These are phyloP conservation scores for Caenorhabditis sinica DNA, from an alignment of 2,888 invertebrate genomes.

Conservation along the genomic window DNA sequence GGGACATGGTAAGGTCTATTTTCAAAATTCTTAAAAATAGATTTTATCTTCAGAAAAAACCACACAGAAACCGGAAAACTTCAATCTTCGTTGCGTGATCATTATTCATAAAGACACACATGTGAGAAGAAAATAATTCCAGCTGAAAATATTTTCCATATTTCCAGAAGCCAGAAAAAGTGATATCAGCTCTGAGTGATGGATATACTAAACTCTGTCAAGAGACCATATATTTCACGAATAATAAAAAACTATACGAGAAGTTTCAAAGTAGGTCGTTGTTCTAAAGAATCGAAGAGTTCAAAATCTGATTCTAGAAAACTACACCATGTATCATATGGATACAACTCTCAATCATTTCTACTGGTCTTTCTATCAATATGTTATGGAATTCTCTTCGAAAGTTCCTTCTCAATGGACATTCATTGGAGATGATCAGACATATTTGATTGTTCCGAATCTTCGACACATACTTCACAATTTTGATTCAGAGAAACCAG, in stretches of 20 bases:
- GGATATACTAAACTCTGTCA: constrained; percentile 62
- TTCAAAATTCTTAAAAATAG: not conserved
- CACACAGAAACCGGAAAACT: not conserved
- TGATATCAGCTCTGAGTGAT: constrained; percentile 51
- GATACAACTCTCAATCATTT: constrained; percentile 36
- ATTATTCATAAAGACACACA: constrained; percentile 41
- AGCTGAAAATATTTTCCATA: not conserved
- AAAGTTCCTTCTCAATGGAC: constrained; percentile 63
- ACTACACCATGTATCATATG: constrained; percentile 37
- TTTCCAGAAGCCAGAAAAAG: constrained; percentile 58
- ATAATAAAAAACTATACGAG: constrained; percentile 39
- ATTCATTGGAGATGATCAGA: constrained; percentile 66
- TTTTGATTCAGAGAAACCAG: constrained; percentile 41
- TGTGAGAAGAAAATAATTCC: constrained; percentile 15
- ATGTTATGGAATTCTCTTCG: constrained; percentile 56
- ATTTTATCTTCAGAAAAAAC: constrained; percentile 26
- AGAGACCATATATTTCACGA: constrained; percentile 61
- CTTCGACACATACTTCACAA: constrained; percentile 15
- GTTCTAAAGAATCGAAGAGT: not conserved
- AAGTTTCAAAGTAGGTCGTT: constrained; percentile 45
- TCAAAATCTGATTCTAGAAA: constrained; percentile 31
- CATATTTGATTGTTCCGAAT: constrained; percentile 61
- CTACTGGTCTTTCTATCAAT: constrained; percentile 61
- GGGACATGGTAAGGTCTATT: constrained; percentile 35
- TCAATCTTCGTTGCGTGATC: constrained; percentile 59